Evolutionary conservation across 2,113 vertebrate genomes (phyloP), one percentile per base, ranked within the genome.

Genomic region (Monarcha castaneiventris): DNA sequence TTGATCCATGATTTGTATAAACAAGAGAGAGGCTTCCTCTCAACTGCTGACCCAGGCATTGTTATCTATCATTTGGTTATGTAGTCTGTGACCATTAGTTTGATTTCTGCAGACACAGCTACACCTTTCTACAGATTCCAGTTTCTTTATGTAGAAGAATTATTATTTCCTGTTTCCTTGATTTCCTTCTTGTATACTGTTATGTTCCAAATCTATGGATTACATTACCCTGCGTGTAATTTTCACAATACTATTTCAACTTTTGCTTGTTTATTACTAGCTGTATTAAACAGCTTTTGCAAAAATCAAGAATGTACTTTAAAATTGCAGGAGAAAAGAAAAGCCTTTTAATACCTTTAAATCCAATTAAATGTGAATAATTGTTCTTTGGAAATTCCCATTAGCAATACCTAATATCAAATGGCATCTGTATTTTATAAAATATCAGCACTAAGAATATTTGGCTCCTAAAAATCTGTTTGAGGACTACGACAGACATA

Each of bases 151-250:
- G 21, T 23, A 46, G 37, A 87, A 41, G 79, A 92, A 58, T 39
- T 56, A 19, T 69, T 17, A 32, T 84, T 87, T 81, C 30, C 12
- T 27, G 11, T 73, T 87, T 92, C 39, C 71, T 88, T 55, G 59
- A n/a, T 63, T 62, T 87, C 52, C 21, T 92, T 85, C 32, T 76
- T 86, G 33, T 32, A 27, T 29, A 7, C 22, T 58, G 8, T 25
- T 46, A 15, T 11, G 25, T 85, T 77, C 27, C 63, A 72, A 58
- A 44, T 43, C 61, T 67, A 89, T 21, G 16, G 46, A 51, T 75
- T 75, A 46, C 14, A n/a, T 63, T 63, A 27, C 12, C 29, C 8
- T 0, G 0, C 46, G 18, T 8, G 22, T 32, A 54, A 54, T 87
- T 84, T 89, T 89, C 16, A 54, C 37, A 74, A n/a, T 46, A 39